Conservation (phyloP, 2,888 invertebrate species). For the Xylophagus ater region DNA sequence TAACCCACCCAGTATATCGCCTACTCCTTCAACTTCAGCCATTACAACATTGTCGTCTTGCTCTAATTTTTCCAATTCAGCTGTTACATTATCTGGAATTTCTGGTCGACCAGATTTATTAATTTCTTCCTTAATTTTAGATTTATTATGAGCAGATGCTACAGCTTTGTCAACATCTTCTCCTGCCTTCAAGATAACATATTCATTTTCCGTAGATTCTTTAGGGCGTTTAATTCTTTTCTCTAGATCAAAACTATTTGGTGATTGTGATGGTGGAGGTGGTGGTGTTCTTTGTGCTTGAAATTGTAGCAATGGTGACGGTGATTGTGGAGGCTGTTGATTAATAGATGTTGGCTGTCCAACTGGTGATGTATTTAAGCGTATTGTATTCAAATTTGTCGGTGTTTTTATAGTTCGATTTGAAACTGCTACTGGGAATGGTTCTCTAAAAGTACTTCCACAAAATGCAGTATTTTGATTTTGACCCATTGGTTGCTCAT, state of each 20-base stretch:
- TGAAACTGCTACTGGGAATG: conserved; percentile 15
- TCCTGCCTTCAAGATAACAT: conserved; percentile 15
- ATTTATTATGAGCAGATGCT: too few species aligned
- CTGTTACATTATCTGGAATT: conserved; percentile 55
- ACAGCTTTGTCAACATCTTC: conserved; percentile 22
- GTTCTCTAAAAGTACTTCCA: conserved; percentile 13
- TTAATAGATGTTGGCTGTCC: too few species aligned
- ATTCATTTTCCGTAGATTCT: conserved; percentile 17
- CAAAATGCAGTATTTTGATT: conserved; percentile 4
- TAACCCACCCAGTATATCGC: conserved; percentile 69
- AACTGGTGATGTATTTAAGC: too few species aligned
- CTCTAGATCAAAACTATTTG: background rate
- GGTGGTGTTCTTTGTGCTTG: conserved; percentile 1
- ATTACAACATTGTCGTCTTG: conserved; percentile 49
- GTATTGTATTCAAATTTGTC: conserved; percentile 3
- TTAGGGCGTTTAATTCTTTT: conserved; percentile 8
- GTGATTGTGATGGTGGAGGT: too few species aligned
- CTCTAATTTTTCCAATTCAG: conserved; percentile 56
- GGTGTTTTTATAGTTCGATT: conserved; percentile 15
- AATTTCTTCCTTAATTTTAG: conserved; percentile 11
- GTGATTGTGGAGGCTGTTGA: background rate
- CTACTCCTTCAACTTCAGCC: conserved; percentile 54
- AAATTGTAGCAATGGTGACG: background rate
- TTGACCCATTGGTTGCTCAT: conserved; percentile 2
- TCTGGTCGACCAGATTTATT: conserved; percentile 40